Evolutionary conservation across 2,888 invertebrate genomes (phyloP).

Genomic region (Phyto melanocephala): DNA sequence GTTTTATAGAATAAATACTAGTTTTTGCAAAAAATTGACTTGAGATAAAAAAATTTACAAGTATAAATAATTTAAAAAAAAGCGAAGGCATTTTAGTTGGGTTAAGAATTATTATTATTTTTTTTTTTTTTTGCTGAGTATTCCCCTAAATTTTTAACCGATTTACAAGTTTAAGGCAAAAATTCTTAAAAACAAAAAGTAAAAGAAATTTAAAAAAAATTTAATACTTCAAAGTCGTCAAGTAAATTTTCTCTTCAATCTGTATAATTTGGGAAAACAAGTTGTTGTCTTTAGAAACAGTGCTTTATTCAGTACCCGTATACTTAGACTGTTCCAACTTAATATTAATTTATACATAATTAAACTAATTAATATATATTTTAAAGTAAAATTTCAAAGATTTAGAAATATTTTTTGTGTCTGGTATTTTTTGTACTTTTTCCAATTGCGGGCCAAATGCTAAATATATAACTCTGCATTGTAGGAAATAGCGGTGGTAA

Average conservation of each 20-base stretch:
- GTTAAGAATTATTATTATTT: neutral
- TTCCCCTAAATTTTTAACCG: neutral
- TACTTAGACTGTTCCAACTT: slow-evolving; percentile 17
- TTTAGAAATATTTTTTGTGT: neutral
- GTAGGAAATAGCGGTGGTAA: slow-evolving; percentile 8
- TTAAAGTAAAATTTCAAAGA: neutral
- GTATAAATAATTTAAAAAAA: slow-evolving; percentile 11
- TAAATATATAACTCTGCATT: neutral
- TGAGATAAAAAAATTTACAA: slow-evolving; percentile 36
- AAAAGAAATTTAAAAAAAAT: too few species aligned
- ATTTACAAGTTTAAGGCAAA: neutral
- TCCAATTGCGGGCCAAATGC: neutral
- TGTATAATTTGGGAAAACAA: too few species aligned
- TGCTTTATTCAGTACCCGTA: slow-evolving; percentile 15
- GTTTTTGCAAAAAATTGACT: slow-evolving; percentile 38
- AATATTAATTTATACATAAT: neutral
- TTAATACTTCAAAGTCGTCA: too few species aligned
- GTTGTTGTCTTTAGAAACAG: neutral
- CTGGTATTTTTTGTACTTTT: neutral
- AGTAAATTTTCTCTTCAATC: too few species aligned
- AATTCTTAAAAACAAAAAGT: neutral
- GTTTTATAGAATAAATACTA: neutral
- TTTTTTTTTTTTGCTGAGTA: neutral
- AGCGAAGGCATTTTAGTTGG: slow-evolving; percentile 46
- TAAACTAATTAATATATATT: neutral